These are phyloP conservation scores for Macrobrachium rosenbergii DNA, from an alignment of 1,140 invertebrate species.

Conservation along the genomic window DNA sequence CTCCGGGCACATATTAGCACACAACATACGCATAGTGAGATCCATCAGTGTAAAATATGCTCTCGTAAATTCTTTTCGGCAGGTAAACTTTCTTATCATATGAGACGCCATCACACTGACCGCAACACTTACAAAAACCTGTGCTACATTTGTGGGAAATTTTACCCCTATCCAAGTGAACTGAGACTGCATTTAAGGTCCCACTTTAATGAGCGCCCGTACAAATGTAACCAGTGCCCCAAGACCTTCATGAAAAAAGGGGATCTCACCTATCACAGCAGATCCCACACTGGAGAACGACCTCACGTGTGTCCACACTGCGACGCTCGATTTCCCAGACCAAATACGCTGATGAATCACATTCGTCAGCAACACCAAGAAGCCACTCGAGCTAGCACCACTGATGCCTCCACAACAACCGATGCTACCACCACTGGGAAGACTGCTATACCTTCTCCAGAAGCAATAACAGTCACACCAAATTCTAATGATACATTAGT, in stretches of 20 bases:
- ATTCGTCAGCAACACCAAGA: slow-evolving; percentile 46
- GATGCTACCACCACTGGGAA: not conserved
- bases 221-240: slow-evolving; percentile 69
- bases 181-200: slow-evolving; percentile 44
- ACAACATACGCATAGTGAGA: slow-evolving; percentile 46
- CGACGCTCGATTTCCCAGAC: slow-evolving; percentile 51
- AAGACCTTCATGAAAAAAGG: slow-evolving; percentile 59
- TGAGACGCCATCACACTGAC: slow-evolving; percentile 49
- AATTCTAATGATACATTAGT: slow-evolving; percentile 2
- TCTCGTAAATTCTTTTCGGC: slow-evolving; percentile 50
- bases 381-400: not conserved
- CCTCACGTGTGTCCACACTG: slow-evolving; percentile 71
- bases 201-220: slow-evolving; percentile 46
- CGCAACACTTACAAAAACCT: slow-evolving; percentile 44
- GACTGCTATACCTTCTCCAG: not conserved
- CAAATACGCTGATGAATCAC: slow-evolving; percentile 59
- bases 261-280: slow-evolving; percentile 67
- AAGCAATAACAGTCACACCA: not conserved
- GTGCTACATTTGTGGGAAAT: slow-evolving; percentile 53
- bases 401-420: not conserved
- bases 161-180: slow-evolving; percentile 48
- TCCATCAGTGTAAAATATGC: slow-evolving; percentile 41
- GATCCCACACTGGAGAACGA: slow-evolving; percentile 69
- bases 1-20: slow-evolving; percentile 48
- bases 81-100: slow-evolving; percentile 45